Evolutionary conservation across 2,888 invertebrate species (phyloP), one percentile per base, ranked within the genome.

Genomic region (Pocota personata): DNA sequence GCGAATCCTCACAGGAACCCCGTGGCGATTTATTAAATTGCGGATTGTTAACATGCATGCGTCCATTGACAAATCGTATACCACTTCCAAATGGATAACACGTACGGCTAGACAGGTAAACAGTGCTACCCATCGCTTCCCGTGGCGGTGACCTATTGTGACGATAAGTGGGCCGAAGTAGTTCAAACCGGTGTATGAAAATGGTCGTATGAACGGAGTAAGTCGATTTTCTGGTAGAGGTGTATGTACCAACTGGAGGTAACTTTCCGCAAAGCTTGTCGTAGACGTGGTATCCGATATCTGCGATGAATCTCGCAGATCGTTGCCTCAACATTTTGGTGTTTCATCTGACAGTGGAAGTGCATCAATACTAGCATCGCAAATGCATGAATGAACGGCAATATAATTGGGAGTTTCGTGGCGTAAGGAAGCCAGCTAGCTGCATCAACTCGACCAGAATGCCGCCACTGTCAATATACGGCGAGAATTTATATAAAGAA

Each of bases 1-100:
- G 3, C 82, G 80, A 14, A 88, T 82, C 12, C 78, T 19, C 1
- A 69, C 32, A 30, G 87, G 82, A 24, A 64, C 52, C 16, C 88
- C 87, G 24, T 87, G 55, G 7, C 87, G 84, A 52, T 86, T 87
- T 7, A 88, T 87, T 50, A 88, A 87, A 37, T 88, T 88, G 14
- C 82, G 30, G 8, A 89, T 73, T n/a, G 73, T 40, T 8, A 35
- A 84, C 5, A 88, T 73, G 48, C 84, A 88, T 0, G 88, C 67
- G 27, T 88, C 87, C 0, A 83, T 88, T 3, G 84, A 82, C 12
- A 88, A 37, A 62, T 86, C 73, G 2, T n/a, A n/a, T n/a, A n/a
- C n/a, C n/a, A n/a, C n/a, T n/a, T n/a, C n/a, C n/a, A n/a, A n/a
- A n/a, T n/a, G n/a, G n/a, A n/a, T n/a, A n/a, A n/a, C n/a, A n/a